These are phyloP conservation scores for Drosophila melanogaster DNA, from an alignment of 1,140 invertebrate species.

Conservation along the genomic window Release_6_plus_ISO1_MT NT_033777.3:4363001-4363500, in stretches of 20 bases:
- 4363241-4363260: not conserved
- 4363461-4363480: conserved; percentile 8
- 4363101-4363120: no score
- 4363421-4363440: conserved; percentile 46
- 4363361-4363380: conserved; percentile 64
- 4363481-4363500: conserved; percentile 9
- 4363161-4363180: no score
- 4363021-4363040: no score
- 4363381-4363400: conserved; percentile 29
- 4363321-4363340: conserved; percentile 80
- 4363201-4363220: no score
- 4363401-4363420: conserved; percentile 56
- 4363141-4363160: no score
- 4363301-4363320: conserved; percentile 83
- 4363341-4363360: conserved; percentile 80
- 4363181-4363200: no score
- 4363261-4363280: conserved; percentile 43
- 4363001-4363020: no score
- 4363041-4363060: no score
- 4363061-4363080: no score
- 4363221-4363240: no score
- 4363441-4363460: conserved; percentile 15
- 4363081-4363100: no score
- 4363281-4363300: conserved; percentile 72
- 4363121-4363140: no score